Base-by-base conservation (phyloP, 2,113 vertebrate species). In the Budorcas taxicolor region DNA sequence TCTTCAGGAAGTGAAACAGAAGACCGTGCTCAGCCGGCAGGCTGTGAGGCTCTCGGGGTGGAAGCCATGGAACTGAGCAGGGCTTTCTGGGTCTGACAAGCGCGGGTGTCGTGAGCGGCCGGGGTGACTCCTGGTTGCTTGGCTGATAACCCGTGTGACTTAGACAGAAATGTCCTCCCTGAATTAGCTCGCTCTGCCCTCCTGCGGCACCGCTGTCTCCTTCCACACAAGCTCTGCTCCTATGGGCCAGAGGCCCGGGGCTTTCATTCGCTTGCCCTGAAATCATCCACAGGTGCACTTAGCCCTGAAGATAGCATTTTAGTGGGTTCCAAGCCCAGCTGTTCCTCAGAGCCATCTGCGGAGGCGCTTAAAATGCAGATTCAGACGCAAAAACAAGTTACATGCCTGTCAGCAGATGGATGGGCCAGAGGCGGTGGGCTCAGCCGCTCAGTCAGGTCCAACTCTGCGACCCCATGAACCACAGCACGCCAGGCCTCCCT, bases 201-300 rank as follows among this genome's bases (percentile, higher is more conserved):
- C 13, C 15, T 1, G n/a, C 13, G 1, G 27, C 33, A 4, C 53
- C 3, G 0, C 43, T 6, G 43, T 40, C 52, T 25, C 23, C 43
- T 13, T 14, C 1, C 11, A 4, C 7, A 25, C 8, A 0, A 12
- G 8, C 7, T 13, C 60, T 45, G 16, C 57, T 47, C 58, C 5
- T 7, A 40, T 1, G 25, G n/a, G 57, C 47, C 40, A 3, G 57
- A 29, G 36, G 33, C 15, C 58, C 8, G 0, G 1, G 13, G 58
- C 74, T 19, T 27, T n/a, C 9, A 6, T 27, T 33, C 0, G 0
- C 71, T 67, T 3, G 14, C 45, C 29, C n/a, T 3, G 6, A 3
- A 7, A 25, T 23, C 60, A 45, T 3, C 83, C n/a, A 6, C 8
- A 2, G 0, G 53, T 0, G 1, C 2, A 0, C 7, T 14, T 1